Base-by-base conservation (phyloP, 2,888 invertebrate genomes). In the Entomobrya proxima region DNA sequence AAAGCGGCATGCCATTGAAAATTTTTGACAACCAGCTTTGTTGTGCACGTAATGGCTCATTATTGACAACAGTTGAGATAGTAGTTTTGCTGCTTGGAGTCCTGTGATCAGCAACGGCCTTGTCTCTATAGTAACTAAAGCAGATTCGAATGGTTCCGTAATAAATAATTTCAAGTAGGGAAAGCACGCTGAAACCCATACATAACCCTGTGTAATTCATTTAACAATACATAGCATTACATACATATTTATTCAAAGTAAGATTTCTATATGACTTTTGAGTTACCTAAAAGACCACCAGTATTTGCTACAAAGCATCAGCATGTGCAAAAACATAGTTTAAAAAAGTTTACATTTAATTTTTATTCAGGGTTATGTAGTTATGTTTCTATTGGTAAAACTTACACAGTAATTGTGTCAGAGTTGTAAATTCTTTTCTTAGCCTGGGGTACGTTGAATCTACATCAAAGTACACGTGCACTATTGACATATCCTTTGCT, bases 161-260 rank as follows among this genome's bases (percentile, higher is more conserved):
- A 44, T 89, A 89, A 15, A 87, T 1, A 9, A 88, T 84, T 82
- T 89, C 88, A 32, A 88, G 27, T 0, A 89, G 27, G 21, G 87
- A 88, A 24, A 89, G 78, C 11, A 85, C 81, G 58, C 87, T 88
- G 61, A 89, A 89, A 7, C 88, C 89, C 79, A 88, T 75, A 18
- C 74, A 74, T 6, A 74, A 21, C 6, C 74, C 69, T n/a, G n/a
- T n/a, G n/a, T n/a, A n/a, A n/a, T n/a, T n/a, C n/a, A n/a, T n/a
- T n/a, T n/a, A n/a, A n/a, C n/a, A n/a, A n/a, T n/a, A n/a, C n/a
- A n/a, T n/a, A n/a, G n/a, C n/a, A n/a, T n/a, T n/a, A n/a, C n/a
- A n/a, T n/a, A n/a, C n/a, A n/a, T n/a, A n/a, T n/a, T n/a, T n/a
- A 64, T 64, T 64, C 18, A 21, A 15, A n/a, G n/a, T n/a, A n/a